phyloP scores from a whole-genome alignment of 2,888 invertebrate species.

The Rhogogaster chlorosoma region DNA sequence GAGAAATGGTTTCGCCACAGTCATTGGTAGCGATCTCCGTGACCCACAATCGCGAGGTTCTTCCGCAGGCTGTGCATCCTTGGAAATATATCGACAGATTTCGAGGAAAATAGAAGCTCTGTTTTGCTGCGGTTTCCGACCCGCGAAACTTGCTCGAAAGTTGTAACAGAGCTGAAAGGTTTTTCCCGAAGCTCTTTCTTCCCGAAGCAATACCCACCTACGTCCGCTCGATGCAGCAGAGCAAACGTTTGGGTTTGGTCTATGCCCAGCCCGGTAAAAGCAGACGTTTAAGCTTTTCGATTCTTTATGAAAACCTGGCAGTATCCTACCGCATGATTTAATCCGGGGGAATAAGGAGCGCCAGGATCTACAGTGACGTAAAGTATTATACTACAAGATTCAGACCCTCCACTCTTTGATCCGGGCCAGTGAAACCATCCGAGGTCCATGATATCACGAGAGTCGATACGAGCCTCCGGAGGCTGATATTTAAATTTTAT shows the following conservation, averaged over 20 bases:
- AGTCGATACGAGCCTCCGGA: constrained; percentile 38
- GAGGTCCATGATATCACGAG: constrained; percentile 22
- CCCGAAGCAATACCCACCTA: background rate
- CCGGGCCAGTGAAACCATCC: background rate
- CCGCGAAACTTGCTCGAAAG: constrained; percentile 8
- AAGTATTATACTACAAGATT: background rate
- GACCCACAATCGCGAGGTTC: background rate
- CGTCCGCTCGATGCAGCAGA: background rate
- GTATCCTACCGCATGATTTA: background rate
- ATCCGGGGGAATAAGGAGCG: background rate
- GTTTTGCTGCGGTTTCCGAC: constrained; percentile 21
- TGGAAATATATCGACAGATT: background rate
- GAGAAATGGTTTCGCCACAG: background rate
- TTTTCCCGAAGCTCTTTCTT: background rate
- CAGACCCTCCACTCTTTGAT: background rate
- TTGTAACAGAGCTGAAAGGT: constrained; percentile 26
- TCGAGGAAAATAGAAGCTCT: background rate
- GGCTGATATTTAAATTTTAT: constrained; percentile 48
- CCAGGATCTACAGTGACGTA: background rate
- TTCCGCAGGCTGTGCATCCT: background rate
- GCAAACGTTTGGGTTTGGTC: background rate
- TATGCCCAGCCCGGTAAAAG: background rate
- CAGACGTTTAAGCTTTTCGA: background rate
- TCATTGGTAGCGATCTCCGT: background rate
- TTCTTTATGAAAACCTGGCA: background rate